Conservation (phyloP, 2,113 vertebrate species). For the Toxotes jaculatrix region DNA sequence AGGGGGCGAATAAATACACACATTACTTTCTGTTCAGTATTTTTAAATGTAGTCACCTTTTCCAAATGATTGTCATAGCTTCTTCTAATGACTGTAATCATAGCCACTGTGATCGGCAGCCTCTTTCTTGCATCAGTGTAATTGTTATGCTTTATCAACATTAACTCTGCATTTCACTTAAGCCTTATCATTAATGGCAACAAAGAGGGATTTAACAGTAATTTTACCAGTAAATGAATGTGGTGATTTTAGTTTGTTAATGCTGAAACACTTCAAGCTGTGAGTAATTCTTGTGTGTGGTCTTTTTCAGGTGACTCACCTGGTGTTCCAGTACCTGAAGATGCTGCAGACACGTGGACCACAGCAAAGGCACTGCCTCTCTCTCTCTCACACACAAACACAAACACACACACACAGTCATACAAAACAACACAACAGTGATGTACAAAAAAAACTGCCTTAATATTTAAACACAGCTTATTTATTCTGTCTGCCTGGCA, state of each 20-base stretch:
- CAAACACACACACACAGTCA: background rate
- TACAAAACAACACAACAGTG: background rate
- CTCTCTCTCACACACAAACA: background rate
- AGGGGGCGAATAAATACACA: background rate
- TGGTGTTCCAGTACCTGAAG: slow-evolving; percentile 97
- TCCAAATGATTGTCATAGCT: slow-evolving; percentile 15
- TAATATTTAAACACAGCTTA: background rate
- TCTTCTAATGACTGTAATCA: slow-evolving; percentile 38
- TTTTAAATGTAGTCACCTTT: slow-evolving; percentile 30
- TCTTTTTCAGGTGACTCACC: slow-evolving; percentile 89
- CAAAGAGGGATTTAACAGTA: background rate
- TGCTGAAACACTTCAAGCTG: background rate
- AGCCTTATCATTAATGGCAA: background rate
- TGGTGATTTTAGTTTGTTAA: background rate
- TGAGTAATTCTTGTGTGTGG: slow-evolving; percentile 14
- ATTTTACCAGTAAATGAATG: background rate
- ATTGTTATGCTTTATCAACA: slow-evolving; percentile 15
- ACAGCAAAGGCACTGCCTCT: slow-evolving; percentile 87
- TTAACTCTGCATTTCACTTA: background rate
- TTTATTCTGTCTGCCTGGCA: background rate
- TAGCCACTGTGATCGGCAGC: slow-evolving; percentile 4
- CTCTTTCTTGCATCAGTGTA: background rate
- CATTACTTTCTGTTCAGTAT: slow-evolving; percentile 18
- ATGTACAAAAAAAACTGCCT: background rate
- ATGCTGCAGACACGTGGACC: slow-evolving; percentile 94